phyloP scores from a whole-genome alignment of 2,797 vertebrate genomes.

The Myioborus melanocephalus region DNA sequence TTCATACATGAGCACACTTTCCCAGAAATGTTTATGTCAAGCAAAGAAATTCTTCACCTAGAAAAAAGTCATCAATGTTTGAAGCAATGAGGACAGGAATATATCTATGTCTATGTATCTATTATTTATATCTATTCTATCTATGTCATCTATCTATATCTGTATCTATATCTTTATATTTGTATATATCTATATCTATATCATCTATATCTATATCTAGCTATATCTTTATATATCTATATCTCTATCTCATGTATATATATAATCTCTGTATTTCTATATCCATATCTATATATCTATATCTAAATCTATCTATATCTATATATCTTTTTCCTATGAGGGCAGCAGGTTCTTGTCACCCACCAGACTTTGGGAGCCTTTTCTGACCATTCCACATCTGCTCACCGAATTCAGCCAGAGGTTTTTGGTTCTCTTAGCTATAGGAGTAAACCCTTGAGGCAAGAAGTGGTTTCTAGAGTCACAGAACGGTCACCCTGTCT shows the following conservation, averaged over 20 bases:
- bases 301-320: not conserved
- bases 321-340: not conserved
- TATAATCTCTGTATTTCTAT: not conserved
- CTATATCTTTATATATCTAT: not conserved
- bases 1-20: not conserved
- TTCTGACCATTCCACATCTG: not conserved
- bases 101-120: not conserved
- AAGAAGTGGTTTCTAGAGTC: not conserved
- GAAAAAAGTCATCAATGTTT: not conserved
- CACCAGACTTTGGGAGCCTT: not conserved
- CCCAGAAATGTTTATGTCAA: not conserved
- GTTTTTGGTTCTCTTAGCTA: not conserved
- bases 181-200: too few relatives aligned
- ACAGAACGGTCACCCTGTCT: accelerated
- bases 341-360: not conserved
- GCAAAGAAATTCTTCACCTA: not conserved
- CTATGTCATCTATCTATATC: not conserved
- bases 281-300: not conserved
- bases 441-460: not conserved
- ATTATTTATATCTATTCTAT: not conserved
- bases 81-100: not conserved
- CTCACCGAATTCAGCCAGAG: not conserved
- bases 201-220: not conserved
- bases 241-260: not conserved
- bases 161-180: not conserved